phyloP scores from a whole-genome alignment of 2,888 invertebrate species.

The Phalera bucephala region DNA sequence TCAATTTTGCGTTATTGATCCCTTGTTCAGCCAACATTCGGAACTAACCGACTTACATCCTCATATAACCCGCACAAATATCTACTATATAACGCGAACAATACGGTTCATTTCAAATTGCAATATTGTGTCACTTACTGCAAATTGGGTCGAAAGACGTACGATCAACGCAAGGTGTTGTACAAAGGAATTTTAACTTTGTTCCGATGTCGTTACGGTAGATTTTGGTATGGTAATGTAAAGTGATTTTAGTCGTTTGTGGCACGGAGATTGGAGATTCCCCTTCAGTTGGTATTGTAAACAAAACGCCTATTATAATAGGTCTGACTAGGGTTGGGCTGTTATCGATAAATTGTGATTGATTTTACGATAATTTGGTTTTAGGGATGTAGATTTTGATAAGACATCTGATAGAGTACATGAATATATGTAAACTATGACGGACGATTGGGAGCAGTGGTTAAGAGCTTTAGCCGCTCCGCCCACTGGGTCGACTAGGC shows the following conservation, averaged over 20 bases:
- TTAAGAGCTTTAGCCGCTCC: no score
- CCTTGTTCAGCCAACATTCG: conserved; percentile 19
- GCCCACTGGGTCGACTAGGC: no score
- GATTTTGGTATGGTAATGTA: conserved; percentile 29
- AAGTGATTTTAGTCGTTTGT: conserved; percentile 32
- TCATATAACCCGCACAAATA: conserved; percentile 13
- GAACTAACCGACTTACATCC: conserved; percentile 15
- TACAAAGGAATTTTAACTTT: conserved; percentile 23
- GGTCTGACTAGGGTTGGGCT: conserved; percentile 56
- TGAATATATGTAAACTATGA: no score
- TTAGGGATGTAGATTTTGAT: neutral
- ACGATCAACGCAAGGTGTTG: conserved; percentile 12
- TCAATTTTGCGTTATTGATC: conserved; percentile 64
- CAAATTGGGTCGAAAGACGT: conserved; percentile 14
- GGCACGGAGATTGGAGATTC: conserved; percentile 40
- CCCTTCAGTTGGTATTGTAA: conserved; percentile 76
- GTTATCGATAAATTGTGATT: conserved; percentile 36
- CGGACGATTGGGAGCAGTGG: no score
- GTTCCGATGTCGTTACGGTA: conserved; percentile 20
- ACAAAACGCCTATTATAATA: conserved; percentile 81
- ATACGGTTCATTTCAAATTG: conserved; percentile 30
- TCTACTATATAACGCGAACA: conserved; percentile 20
- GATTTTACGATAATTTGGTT: conserved; percentile 20
- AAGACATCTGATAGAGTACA: neutral
- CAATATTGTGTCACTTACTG: conserved; percentile 18